A percentile compares a stretch with the other conserved stretches of the same genome.
Evolutionary conservation across 2,797 vertebrate genomes (phyloP).

Genomic region (Peromyscus eremicus): DNA sequence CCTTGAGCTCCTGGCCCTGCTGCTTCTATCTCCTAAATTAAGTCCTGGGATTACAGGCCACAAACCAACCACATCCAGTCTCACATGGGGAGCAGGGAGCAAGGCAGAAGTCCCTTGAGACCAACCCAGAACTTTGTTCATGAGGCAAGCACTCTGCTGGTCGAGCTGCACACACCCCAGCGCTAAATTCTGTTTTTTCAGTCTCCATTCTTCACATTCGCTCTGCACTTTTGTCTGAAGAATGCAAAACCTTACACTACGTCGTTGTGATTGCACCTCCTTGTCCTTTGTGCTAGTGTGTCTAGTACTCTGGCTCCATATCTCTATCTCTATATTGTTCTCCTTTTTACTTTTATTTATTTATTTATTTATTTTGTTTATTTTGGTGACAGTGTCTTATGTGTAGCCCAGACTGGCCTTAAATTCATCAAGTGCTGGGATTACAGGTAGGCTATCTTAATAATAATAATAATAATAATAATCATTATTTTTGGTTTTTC

Average conservation of each 20-base stretch:
- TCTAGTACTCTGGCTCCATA: neutral
- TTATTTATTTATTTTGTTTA: neutral
- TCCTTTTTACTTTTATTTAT: neutral
- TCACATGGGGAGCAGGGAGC: neutral
- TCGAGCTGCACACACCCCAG: neutral
- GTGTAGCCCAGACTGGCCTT: neutral
- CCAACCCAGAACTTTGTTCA: neutral
- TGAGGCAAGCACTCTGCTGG: neutral
- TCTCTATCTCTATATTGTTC: neutral
- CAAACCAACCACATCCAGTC: too few relatives aligned
- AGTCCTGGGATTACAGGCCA: too few relatives aligned
- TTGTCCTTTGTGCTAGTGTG: neutral
- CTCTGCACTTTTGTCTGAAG: neutral
- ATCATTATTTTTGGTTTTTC: too few relatives aligned
- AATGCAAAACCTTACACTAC: neutral
- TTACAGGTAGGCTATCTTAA: too few relatives aligned
- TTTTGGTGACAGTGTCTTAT: neutral
- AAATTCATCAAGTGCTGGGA: neutral
- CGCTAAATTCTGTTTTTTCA: neutral
- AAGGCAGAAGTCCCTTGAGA: neutral
- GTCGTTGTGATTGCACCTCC: neutral
- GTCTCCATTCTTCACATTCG: neutral
- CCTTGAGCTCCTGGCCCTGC: neutral
- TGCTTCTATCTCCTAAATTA: neutral
- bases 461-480: too few relatives aligned